phyloP scores from a whole-genome alignment of 2,113 vertebrate species.

The Otus sunia region DNA sequence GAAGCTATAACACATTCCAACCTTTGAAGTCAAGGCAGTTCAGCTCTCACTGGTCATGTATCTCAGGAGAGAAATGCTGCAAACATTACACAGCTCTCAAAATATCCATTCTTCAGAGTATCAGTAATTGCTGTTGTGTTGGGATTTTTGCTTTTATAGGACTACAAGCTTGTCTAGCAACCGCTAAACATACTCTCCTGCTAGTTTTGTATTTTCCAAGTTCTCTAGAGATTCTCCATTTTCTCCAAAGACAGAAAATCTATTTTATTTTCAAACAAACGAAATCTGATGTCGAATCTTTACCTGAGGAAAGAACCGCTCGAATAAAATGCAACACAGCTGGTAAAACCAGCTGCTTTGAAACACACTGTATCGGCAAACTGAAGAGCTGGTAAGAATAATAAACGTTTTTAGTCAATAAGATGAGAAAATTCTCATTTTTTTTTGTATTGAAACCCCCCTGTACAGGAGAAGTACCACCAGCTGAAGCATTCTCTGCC shows the following conservation, averaged over 20 bases:
- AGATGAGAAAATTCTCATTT: neutral
- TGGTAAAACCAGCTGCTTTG: neutral
- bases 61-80: neutral
- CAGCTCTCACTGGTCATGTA: fast-evolving
- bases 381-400: neutral
- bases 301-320: neutral
- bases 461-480: fast-evolving
- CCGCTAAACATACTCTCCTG: neutral
- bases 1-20: neutral
- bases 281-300: neutral
- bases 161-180: neutral
- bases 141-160: neutral
- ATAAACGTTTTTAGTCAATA: neutral
- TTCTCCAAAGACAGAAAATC: neutral
- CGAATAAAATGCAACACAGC: neutral
- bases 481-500: neutral
- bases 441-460: neutral
- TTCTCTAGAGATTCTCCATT: neutral
- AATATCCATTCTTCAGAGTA: neutral
- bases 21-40: neutral
- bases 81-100: neutral
- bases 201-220: neutral
- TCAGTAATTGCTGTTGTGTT: neutral
- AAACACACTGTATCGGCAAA: neutral
- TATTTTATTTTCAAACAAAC: neutral